A percentile compares a stretch with the other conserved stretches of the same genome.
Evolutionary conservation across 53 echinoderm and acorn worm species (phyloP).

Genomic region (Antedon mediterranea): DNA sequence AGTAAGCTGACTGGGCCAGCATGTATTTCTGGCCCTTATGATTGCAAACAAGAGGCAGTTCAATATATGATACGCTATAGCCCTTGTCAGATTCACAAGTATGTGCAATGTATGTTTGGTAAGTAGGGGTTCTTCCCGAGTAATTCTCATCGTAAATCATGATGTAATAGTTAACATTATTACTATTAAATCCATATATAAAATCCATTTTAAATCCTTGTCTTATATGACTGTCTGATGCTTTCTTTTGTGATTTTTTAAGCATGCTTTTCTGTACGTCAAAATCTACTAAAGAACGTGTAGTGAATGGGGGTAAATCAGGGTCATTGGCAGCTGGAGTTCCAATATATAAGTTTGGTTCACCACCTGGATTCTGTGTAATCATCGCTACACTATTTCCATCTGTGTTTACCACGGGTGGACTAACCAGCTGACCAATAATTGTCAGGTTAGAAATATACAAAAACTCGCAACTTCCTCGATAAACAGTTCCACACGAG

Average conservation of each 20-base stretch:
- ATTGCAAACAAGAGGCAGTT: neutral
- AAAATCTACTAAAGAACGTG: neutral
- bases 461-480: neutral
- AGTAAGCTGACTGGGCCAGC: neutral
- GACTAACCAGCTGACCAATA: neutral
- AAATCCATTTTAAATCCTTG: neutral
- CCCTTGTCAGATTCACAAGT: neutral
- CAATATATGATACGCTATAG: neutral
- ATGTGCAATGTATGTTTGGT: neutral
- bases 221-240: neutral
- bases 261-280: neutral
- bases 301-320: neutral
- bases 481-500: neutral
- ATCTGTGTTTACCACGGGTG: neutral
- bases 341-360: neutral
- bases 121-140: neutral
- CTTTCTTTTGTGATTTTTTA: neutral
- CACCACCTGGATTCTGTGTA: neutral
- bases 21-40: neutral
- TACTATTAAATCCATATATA: neutral
- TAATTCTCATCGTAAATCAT: neutral
- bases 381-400: neutral
- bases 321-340: neutral
- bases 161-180: neutral
- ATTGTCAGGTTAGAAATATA: neutral